Evolutionary conservation across 2,797 vertebrate species (phyloP).

Genomic region (Diplodus sargus): DNA sequence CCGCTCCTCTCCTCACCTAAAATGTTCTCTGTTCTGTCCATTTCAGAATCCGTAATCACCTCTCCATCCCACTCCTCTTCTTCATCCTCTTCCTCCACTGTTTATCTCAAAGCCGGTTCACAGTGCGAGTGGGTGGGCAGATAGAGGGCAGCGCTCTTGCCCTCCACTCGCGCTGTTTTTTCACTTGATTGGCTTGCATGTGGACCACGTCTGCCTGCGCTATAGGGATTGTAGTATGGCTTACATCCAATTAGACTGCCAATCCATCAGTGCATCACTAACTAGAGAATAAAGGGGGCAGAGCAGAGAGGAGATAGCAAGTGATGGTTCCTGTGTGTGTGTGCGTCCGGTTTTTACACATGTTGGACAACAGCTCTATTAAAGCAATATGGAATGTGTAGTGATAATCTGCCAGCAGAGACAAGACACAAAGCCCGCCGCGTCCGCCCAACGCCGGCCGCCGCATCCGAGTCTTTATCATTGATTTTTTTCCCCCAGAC

Average conservation of each 20-base stretch:
- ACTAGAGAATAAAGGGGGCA: slow-evolving; percentile 9
- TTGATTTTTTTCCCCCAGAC: slow-evolving; percentile 60
- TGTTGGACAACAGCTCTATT: slow-evolving; percentile 64
- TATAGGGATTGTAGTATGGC: slow-evolving; percentile 43
- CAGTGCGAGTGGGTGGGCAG: slow-evolving; percentile 56
- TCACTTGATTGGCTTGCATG: slow-evolving; percentile 62
- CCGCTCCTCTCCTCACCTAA: slow-evolving; percentile 45
- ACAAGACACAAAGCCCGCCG: slow-evolving; percentile 54
- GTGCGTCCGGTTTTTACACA: slow-evolving; percentile 7
- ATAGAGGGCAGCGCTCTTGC: slow-evolving; percentile 24
- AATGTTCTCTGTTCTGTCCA: slow-evolving; percentile 47
- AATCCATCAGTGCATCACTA: slow-evolving; percentile 55
- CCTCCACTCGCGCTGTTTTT: slow-evolving; percentile 51
- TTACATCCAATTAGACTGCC: slow-evolving; percentile 68
- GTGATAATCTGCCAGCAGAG: slow-evolving; percentile 62
- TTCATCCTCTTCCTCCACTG: slow-evolving; percentile 44
- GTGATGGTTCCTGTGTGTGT: not conserved
- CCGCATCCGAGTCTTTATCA: slow-evolving; percentile 66
- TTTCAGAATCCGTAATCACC: slow-evolving; percentile 50
- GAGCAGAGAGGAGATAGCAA: not conserved
- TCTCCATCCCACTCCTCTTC: slow-evolving; percentile 55
- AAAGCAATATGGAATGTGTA: slow-evolving; percentile 67
- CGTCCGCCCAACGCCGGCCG: slow-evolving; percentile 30
- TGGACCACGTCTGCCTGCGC: slow-evolving; percentile 29
- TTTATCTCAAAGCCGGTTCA: slow-evolving; percentile 47